Conservation (phyloP, 2,888 invertebrate species). For the Heliothis peltigera region DNA sequence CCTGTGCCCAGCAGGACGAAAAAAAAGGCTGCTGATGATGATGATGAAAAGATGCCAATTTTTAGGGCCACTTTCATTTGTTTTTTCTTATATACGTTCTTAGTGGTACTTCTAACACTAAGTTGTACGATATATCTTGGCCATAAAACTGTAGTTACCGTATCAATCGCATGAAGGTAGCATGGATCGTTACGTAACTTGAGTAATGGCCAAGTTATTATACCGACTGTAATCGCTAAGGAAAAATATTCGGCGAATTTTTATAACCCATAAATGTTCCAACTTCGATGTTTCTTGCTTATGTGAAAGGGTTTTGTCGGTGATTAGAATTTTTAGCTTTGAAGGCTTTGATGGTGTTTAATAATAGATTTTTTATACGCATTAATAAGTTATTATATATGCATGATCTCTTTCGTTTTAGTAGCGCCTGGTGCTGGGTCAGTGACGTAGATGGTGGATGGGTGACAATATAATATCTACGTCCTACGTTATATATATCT, state of each 20-base stretch:
- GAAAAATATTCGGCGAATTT: conserved; percentile 43
- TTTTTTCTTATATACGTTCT: not conserved
- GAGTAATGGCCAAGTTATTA: conserved; percentile 63
- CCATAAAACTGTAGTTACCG: conserved; percentile 72
- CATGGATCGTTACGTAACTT: conserved; percentile 67
- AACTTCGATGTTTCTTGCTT: conserved; percentile 29
- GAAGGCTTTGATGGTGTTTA: conserved; percentile 1
- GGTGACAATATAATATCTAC: too few species aligned
- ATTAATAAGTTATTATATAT: too few species aligned
- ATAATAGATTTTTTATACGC: not conserved
- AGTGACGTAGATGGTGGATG: too few species aligned
- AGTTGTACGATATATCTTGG: conserved; percentile 4
- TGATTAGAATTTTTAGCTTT: not conserved
- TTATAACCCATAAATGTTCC: conserved; percentile 44
- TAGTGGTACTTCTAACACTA: conserved; percentile 16
- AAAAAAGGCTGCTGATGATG: too few species aligned
- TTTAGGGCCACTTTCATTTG: not conserved
- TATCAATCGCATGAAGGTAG: conserved; percentile 70
- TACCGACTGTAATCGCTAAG: conserved; percentile 37
- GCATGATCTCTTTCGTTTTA: too few species aligned
- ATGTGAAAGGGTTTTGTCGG: conserved; percentile 4
- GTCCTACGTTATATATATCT: too few species aligned
- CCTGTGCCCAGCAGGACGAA: too few species aligned
- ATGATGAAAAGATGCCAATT: too few species aligned
- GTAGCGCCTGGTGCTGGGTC: too few species aligned